Conservation (phyloP, 2,113 vertebrate species). For the Malurus cyaneus region DNA sequence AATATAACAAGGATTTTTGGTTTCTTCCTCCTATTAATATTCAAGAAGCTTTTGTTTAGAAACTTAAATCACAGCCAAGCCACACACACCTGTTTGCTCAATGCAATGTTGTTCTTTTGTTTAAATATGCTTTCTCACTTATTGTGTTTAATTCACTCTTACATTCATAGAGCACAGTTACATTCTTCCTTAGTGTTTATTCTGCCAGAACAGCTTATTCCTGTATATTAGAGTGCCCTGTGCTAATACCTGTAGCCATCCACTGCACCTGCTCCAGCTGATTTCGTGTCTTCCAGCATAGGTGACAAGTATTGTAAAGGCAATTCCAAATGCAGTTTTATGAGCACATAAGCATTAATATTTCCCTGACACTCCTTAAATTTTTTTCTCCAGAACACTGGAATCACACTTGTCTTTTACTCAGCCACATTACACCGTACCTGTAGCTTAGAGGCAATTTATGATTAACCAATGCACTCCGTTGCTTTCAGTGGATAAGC, state of each 20-base stretch:
- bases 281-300: neutral
- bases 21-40: neutral
- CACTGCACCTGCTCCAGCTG: conserved; percentile 31
- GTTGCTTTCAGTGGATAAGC: neutral
- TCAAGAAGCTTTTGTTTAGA: neutral
- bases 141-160: neutral
- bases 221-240: neutral
- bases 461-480: neutral
- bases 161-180: neutral
- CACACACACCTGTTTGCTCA: neutral
- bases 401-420: neutral
- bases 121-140: neutral
- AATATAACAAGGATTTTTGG: neutral
- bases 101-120: conserved; percentile 8
- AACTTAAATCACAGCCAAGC: neutral
- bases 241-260: neutral
- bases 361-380: neutral
- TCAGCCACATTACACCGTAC: neutral
- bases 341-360: neutral
- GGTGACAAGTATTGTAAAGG: neutral
- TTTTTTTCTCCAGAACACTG: neutral
- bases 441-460: neutral
- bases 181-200: conserved; percentile 2
- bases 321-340: neutral
- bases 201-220: neutral